phyloP scores from a whole-genome alignment of 2,888 invertebrate species.

The Osmoderma eremita region DNA sequence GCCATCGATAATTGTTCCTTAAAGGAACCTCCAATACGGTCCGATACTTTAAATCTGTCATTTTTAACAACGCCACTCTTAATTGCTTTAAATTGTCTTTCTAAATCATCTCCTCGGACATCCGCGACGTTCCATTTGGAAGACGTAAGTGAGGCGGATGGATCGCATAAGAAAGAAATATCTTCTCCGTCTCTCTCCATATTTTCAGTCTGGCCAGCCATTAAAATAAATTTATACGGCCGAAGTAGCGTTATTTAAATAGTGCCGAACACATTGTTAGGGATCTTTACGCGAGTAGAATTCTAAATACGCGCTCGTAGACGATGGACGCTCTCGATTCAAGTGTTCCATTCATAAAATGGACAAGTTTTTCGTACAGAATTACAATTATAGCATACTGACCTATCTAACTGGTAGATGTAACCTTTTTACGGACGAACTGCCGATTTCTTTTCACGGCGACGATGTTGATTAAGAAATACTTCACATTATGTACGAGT shows the following conservation, averaged over 20 bases:
- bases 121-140: slow-evolving; percentile 10
- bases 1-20: slow-evolving; percentile 25
- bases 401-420: slow-evolving; percentile 28
- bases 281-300: slow-evolving; percentile 37
- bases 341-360: slow-evolving; percentile 40
- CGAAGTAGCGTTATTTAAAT: slow-evolving; percentile 40
- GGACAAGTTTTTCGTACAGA: slow-evolving; percentile 33
- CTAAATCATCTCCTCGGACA: slow-evolving; percentile 38
- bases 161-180: slow-evolving; percentile 11
- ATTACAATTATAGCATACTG: slow-evolving; percentile 38
- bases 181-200: slow-evolving; percentile 28
- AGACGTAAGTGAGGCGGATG: slow-evolving; percentile 33
- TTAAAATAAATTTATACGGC: slow-evolving; percentile 43
- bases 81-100: slow-evolving; percentile 40
- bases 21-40: slow-evolving; percentile 21
- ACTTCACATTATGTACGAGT: slow-evolving; percentile 23
- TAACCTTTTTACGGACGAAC: slow-evolving; percentile 10
- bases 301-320: slow-evolving; percentile 33
- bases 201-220: slow-evolving; percentile 34
- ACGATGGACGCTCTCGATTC: slow-evolving; percentile 27
- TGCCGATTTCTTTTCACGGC: slow-evolving; percentile 21
- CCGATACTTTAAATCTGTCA: slow-evolving; percentile 35
- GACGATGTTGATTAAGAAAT: slow-evolving; percentile 35
- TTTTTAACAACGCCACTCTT: slow-evolving; percentile 33
- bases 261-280: slow-evolving; percentile 43